These are phyloP conservation scores for Hermaeophaga mercurialis DNA, from an alignment of 2,888 invertebrate species.

Conservation along the genomic window DNA sequence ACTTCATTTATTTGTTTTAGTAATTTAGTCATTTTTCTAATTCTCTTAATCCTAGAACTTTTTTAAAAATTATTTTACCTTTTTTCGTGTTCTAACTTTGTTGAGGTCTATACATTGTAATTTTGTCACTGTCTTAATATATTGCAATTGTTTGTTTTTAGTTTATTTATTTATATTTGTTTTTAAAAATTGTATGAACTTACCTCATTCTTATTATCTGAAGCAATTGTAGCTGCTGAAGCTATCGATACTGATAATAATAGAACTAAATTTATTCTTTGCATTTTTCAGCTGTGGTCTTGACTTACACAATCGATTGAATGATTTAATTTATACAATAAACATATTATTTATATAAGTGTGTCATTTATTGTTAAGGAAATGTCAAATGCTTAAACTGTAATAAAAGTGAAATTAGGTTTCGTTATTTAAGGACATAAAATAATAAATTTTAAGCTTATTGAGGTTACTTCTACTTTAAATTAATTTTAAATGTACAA, in stretches of 20 bases:
- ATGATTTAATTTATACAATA: constrained; percentile 7
- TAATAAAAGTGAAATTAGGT: constrained; percentile 19
- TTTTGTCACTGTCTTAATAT: too few relatives aligned
- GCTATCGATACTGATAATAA: not conserved
- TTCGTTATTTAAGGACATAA: constrained; percentile 13
- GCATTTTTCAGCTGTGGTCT: constrained; percentile 3
- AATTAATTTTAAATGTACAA: too few relatives aligned
- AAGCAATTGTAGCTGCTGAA: constrained; percentile 2
- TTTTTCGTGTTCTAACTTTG: too few relatives aligned
- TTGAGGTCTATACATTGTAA: too few relatives aligned
- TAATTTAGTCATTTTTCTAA: too few relatives aligned
- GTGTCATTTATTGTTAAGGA: constrained; percentile 3
- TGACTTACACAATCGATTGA: constrained; percentile 3
- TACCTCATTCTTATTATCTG: constrained; percentile 7
- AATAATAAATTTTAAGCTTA: constrained; percentile 1
- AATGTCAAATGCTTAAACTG: not conserved
- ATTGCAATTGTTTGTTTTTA: too few relatives aligned
- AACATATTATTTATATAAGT: constrained; percentile 21
- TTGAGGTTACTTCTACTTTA: not conserved
- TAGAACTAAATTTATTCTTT: not conserved
- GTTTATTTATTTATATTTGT: too few relatives aligned
- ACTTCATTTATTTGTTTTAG: too few relatives aligned
- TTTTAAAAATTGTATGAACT: too few relatives aligned
- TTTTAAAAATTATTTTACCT: too few relatives aligned
- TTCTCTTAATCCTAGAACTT: too few relatives aligned